Evolutionary conservation across 2,888 invertebrate genomes (phyloP).

Genomic region (Tetragonula carbonaria): DNA sequence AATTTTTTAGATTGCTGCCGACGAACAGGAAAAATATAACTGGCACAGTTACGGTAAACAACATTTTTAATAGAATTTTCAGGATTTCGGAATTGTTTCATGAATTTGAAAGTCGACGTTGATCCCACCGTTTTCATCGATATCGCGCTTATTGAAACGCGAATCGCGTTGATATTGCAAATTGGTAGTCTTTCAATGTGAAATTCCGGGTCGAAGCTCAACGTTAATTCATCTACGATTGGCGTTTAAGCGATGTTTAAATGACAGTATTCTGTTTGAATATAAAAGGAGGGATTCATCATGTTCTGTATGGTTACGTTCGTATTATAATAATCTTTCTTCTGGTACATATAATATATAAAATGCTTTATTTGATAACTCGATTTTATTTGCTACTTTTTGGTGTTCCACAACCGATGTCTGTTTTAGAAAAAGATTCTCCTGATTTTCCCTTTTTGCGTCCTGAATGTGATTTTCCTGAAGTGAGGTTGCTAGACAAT

Average conservation of each 20-base stretch:
- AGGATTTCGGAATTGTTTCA: neutral
- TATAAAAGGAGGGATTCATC: neutral
- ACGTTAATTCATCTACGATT: neutral
- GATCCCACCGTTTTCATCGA: neutral
- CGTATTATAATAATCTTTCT: too few relatives aligned
- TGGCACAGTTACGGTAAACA: neutral
- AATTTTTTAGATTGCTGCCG: slow-evolving; percentile 4
- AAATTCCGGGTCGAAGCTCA: neutral
- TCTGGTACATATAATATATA: too few relatives aligned
- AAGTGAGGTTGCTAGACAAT: too few relatives aligned
- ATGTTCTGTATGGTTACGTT: too few relatives aligned
- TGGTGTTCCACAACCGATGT: too few relatives aligned
- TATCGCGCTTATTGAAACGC: neutral
- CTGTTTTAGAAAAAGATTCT: too few relatives aligned
- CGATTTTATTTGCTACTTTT: too few relatives aligned
- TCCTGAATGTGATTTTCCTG: too few relatives aligned
- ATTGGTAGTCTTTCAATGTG: neutral
- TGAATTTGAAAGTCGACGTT: neutral
- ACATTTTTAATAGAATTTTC: slow-evolving; percentile 11
- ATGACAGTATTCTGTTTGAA: neutral
- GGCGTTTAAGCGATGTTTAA: neutral
- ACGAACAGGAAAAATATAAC: neutral
- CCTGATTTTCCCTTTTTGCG: too few relatives aligned
- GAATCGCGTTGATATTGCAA: neutral
- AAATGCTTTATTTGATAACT: too few relatives aligned